A percentile compares a stretch with the other conserved stretches of the same genome.
Evolutionary conservation across 1,140 invertebrate genomes (phyloP).

Genomic region (Drosophila simulans): DNA sequence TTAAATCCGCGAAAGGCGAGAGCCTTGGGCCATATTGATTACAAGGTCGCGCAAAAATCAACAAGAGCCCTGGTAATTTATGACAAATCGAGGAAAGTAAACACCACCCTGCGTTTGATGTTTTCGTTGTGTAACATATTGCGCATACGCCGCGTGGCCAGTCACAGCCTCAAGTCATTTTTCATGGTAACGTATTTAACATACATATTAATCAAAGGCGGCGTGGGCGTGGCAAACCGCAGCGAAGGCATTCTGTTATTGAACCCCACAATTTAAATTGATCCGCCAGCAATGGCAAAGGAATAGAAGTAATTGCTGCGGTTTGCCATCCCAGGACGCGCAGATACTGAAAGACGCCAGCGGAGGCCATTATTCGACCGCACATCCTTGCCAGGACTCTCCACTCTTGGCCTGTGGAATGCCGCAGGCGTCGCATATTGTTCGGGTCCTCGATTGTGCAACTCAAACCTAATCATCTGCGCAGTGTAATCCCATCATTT

Average conservation of each 20-base stretch:
- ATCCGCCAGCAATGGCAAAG: slow-evolving; percentile 63
- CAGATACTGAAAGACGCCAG: slow-evolving; percentile 4
- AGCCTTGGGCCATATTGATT: slow-evolving; percentile 2
- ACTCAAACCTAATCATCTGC: slow-evolving; percentile 64
- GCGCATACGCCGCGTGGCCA: slow-evolving; percentile 52
- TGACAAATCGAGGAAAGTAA: slow-evolving; percentile 41
- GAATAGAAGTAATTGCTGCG: slow-evolving; percentile 76
- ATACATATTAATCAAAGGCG: slow-evolving; percentile 72
- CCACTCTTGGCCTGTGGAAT: slow-evolving; percentile 12
- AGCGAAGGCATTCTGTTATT: slow-evolving; percentile 61
- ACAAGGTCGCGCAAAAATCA: slow-evolving; percentile 45
- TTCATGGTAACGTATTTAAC: slow-evolving; percentile 70
- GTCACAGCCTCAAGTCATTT: slow-evolving; percentile 54
- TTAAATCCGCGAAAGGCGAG: slow-evolving; percentile 11
- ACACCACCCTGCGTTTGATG: slow-evolving; percentile 57
- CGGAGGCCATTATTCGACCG: slow-evolving; percentile 60
- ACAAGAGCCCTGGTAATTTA: slow-evolving; percentile 66
- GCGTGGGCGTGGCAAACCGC: slow-evolving; percentile 6
- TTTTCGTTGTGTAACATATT: slow-evolving; percentile 52
- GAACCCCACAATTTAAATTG: slow-evolving; percentile 75
- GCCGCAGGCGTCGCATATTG: slow-evolving; percentile 38
- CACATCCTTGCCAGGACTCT: slow-evolving; percentile 45
- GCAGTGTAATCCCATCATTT: slow-evolving; percentile 66
- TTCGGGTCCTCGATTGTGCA: slow-evolving; percentile 34
- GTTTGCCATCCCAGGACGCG: slow-evolving; percentile 37